Evolutionary conservation across 2,888 invertebrate genomes (phyloP), one percentile per base, ranked within the genome.

Genomic region (Ceriagrion tenellum): DNA sequence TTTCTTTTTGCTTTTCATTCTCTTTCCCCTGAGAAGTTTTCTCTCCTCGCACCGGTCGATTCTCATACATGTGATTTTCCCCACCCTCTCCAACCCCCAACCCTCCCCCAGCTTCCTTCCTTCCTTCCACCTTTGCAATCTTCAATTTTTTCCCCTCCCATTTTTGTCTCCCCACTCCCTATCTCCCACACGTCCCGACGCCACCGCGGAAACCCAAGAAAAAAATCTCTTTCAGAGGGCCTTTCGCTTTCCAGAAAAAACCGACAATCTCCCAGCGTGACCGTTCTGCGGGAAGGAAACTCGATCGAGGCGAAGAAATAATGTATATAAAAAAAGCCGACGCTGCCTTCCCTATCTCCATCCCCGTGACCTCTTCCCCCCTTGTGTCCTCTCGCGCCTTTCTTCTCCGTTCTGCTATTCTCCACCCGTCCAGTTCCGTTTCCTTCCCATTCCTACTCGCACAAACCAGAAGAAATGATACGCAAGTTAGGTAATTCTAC

Each of bases 221-320:
- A 93, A 93, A 93, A 93, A 47, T 55, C 74, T 74, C 74, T 93
- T 93, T 74, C 47, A 47, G 55, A 93, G 93, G 69, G 47, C 93
- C 18, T 55, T 90, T 47, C 26, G 13, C 26, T 55, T 55, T 47
- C 47, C n/a, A 16, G 16, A 81, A 93, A 93, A 91, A 93, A 69
- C 63, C 93, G 91, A 93, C 93, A 93, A 93, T 93, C 93, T 93
- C 63, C 69, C 93, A 93, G 93, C 93, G 93, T 93, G 93, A 69
- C 93, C 93, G 93, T 93, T 93, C 63, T 69, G 69, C 93, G 93
- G 93, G n/a, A 93, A 40, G 74, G 63, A 91, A 91, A 47, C 91
- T 91, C 91, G 63, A 91, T 91, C 63, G 91, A 91, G 93, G 69
- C 93, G 69, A 69, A 69, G 47, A 69, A 93, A 93, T 93, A 93